A percentile compares a stretch with the other conserved stretches of the same genome.
Conservation (phyloP, 2,888 invertebrate genomes). For the Napeogenes inachia region DNA sequence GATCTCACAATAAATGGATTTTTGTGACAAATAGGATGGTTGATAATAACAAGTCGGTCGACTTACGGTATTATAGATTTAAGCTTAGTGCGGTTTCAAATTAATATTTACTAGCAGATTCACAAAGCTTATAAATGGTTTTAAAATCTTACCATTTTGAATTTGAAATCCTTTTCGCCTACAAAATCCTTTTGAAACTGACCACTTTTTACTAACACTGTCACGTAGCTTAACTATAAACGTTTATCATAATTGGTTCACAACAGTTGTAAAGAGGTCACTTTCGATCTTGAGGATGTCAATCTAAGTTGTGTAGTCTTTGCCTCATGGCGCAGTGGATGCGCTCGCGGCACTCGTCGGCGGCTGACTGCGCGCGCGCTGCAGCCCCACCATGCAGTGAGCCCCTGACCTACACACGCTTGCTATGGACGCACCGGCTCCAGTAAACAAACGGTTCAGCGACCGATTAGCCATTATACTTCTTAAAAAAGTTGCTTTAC, state of each 20-base stretch:
- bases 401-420: constrained; percentile 69
- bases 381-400: constrained; percentile 49
- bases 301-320: constrained; percentile 41
- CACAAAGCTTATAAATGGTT: neutral
- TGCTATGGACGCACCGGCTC: constrained; percentile 54
- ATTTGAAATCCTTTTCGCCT: constrained; percentile 27
- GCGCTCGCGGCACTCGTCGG: constrained; percentile 57
- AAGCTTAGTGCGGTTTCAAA: neutral
- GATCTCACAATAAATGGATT: no score
- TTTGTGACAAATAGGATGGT: neutral
- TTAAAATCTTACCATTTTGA: constrained; percentile 24
- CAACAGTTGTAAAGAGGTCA: constrained; percentile 55
- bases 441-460: constrained; percentile 76
- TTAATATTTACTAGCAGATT: neutral
- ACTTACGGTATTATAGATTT: neutral
- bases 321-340: constrained; percentile 51
- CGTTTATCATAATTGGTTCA: constrained; percentile 59
- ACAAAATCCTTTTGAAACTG: constrained; percentile 52
- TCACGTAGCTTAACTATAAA: constrained; percentile 54
- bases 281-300: constrained; percentile 47
- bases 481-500: constrained; percentile 47
- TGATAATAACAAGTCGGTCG: neutral
- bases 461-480: constrained; percentile 66
- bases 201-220: constrained; percentile 59
- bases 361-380: constrained; percentile 51